Evolutionary conservation across 2,113 vertebrate genomes (phyloP).

Genomic region (Taurulus bubalis): DNA sequence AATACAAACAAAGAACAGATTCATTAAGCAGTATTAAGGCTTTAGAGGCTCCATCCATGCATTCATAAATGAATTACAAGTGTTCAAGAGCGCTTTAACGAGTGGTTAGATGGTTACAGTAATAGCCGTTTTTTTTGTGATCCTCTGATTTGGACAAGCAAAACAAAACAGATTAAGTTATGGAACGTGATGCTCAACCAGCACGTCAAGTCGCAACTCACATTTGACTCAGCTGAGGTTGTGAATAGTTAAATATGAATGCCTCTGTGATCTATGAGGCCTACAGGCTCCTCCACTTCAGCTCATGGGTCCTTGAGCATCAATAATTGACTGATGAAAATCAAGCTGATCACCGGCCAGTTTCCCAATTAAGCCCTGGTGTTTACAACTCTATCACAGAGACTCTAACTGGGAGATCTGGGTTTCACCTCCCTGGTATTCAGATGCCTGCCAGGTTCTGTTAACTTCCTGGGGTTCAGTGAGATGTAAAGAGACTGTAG

Average conservation of each 20-base stretch:
- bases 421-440: constrained; percentile 66
- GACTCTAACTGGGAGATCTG: constrained; percentile 58
- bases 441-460: constrained; percentile 69
- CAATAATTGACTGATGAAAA: constrained; percentile 55
- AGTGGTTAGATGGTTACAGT: constrained; percentile 21
- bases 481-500: constrained; percentile 64
- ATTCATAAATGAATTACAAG: constrained; percentile 15
- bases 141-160: constrained; percentile 3
- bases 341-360: constrained; percentile 52
- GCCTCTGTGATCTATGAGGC: constrained; percentile 30
- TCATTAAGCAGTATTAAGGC: constrained; percentile 17
- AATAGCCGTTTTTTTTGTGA: constrained; percentile 12
- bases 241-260: constrained; percentile 15
- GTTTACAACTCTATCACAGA: constrained; percentile 59
- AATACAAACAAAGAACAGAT: background rate
- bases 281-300: constrained; percentile 4
- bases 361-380: constrained; percentile 62
- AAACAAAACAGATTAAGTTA: background rate
- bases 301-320: constrained; percentile 42
- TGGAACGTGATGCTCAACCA: background rate
- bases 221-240: constrained; percentile 18
- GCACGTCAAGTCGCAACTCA: constrained; percentile 35
- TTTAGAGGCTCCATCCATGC: constrained; percentile 33
- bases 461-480: constrained; percentile 69
- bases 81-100: constrained; percentile 17